Evolutionary conservation across 2,888 invertebrate genomes (phyloP), one percentile per base, ranked within the genome.

Genomic region (Lasiommata megera): DNA sequence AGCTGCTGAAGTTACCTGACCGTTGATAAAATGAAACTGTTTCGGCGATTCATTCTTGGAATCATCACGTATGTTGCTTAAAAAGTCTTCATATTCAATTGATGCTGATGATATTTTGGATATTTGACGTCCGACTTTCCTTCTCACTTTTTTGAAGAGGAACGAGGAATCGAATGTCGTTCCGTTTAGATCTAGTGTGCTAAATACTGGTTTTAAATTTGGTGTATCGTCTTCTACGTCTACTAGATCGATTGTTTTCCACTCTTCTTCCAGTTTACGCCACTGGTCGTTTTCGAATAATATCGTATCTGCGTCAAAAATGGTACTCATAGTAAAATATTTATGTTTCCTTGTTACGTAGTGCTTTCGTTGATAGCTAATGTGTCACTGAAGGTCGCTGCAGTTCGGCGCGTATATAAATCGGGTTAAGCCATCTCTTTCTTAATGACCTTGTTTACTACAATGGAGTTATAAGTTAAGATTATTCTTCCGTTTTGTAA

Each of bases 121-220:
- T 0, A 73, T 18, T n/a, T 74, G 71, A 8, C 81, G 70, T 1
- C 73, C 76, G 1, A 82, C 66, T 54, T 82, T 86, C 23, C 73
- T 74, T 17, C 77, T 72, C 0, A 81, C 76, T 64, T 81, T 84
- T 48, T 82, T 82, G 48, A 86, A 73, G 0, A 88, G 66, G n/a
- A 79, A 80, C 0, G 87, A 80, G 0, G 88, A 88, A 55, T 88
- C 84, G 62, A 88, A 88, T 0, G 88, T 88, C 0, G 83, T 77
- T 61, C 73, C 77, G 54, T 73, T 70, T 9, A 84, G 61, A 51
- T 89, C 86, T 16, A 86, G 64, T 0, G 79, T 75, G 54, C 86
- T 85, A 69, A 84, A 78, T 29, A 75, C 80, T 0, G 80, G 74
- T 47, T 67, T 72, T 0, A 82, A 37, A 47, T 61, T 70, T 0